Base-by-base conservation (phyloP, 2,888 invertebrate genomes). In the Sphaerophoria taeniata region DNA sequence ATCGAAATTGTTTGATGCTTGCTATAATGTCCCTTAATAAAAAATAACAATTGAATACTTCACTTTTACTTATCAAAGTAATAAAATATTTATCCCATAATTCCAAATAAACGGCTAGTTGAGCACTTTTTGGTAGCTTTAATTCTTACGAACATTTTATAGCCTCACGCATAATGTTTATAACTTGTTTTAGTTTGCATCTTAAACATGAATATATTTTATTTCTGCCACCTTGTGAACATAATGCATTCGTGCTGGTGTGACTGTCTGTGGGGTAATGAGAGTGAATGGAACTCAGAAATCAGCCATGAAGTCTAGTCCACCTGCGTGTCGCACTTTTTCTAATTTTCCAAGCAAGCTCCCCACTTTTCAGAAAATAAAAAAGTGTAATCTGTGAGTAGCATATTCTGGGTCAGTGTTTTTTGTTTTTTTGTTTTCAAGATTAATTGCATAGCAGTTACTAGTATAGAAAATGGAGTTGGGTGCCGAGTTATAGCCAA, bases 371-470 rank as follows among this genome's bases (percentile, higher is more conserved):
- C 16, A 53, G 53, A 31, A 12, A 12, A 12, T n/a, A 12, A 61
- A 61, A 61, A 61, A 33, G 31, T 14, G 0, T 24, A 67, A 49
- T 65, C 63, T 36, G 34, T 67, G 43, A 60, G 51, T 53, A 53
- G 69, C 55, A 72, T 73, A 74, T 83, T 83, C 83, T 83, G 83
- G 83, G 83, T 83, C 83, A 83, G 83, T 74, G 70, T 78, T 78
- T 83, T 78, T 65, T 45, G 31, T 36, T 36, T 36, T 36, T 36
- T 36, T 36, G 4, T 36, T 4, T 36, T 36, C 6, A 6, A 43
- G 36, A 75, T 56, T 80, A 75, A 80, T 71, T 80, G 75, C 79
- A 80, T 67, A 80, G 80, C 79, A 65, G 69, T 70, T 58, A 53
- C 5, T 34, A 36, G 67, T 39, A 36, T 49, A 75, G 53, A 84